A percentile compares a stretch with the other conserved stretches of the same genome.
These are phyloP conservation scores for Drosophila persimilis DNA, from an alignment of 1,140 invertebrate genomes.

Conservation along the genomic window DNA sequence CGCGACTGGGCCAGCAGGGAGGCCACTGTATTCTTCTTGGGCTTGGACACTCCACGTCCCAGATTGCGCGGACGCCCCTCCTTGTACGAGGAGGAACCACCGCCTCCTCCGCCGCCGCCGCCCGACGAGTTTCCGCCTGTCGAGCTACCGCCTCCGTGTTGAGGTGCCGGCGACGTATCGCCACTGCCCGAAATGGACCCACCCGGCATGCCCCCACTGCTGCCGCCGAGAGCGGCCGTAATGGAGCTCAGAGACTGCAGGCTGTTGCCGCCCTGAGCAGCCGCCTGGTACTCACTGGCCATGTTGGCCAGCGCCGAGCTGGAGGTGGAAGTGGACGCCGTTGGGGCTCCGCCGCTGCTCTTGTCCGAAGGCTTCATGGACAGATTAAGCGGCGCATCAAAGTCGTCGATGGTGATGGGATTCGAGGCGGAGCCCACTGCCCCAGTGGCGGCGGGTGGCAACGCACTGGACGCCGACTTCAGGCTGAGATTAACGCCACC, in stretches of 20 bases:
- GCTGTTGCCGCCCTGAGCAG: constrained; percentile 47
- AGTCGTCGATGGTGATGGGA: constrained; percentile 84
- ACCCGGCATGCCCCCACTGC: constrained; percentile 63
- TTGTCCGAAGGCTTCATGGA: constrained; percentile 89
- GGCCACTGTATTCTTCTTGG: constrained; percentile 95
- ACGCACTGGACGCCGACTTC: constrained; percentile 39
- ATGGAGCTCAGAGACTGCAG: constrained; percentile 83
- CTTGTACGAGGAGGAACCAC: constrained; percentile 83
- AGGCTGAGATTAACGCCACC: constrained; percentile 79
- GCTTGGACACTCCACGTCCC: constrained; percentile 92
- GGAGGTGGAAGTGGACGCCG: constrained; percentile 13
- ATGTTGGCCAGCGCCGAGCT: constrained; percentile 43
- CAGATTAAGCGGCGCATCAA: constrained; percentile 91
- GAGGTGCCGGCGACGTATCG: constrained; percentile 61
- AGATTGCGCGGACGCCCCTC: constrained; percentile 91
- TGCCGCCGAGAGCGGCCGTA: constrained; percentile 75
- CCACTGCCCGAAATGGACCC: constrained; percentile 71
- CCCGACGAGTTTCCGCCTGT: constrained; percentile 8
- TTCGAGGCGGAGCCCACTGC: constrained; percentile 78
- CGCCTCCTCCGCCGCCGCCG: constrained; percentile 26
- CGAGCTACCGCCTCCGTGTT: constrained; percentile 32
- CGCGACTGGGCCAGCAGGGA: constrained; percentile 92
- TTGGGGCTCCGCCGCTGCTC: constrained; percentile 30
- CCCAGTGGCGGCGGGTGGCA: constrained; percentile 50
- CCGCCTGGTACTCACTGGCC: constrained; percentile 54